Evolutionary conservation across 2,113 vertebrate genomes (phyloP), one percentile per base, ranked within the genome.

Genomic region (Macaca nemestrina): DNA sequence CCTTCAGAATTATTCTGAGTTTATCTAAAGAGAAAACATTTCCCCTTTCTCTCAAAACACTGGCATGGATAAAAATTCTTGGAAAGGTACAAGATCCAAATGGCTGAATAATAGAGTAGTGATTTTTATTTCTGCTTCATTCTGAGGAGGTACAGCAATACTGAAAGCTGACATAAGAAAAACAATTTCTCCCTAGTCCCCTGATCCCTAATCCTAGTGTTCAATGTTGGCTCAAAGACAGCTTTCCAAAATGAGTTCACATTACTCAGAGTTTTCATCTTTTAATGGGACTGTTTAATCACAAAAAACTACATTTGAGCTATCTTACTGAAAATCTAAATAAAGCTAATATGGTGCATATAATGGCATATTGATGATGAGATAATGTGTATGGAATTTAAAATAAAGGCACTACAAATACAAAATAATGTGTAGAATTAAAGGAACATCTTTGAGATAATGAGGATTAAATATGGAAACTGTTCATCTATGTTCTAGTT

Each of bases 281-380:
- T 57, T 61, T 92, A 88, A 55, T 25, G 79, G 83, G 6, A 27
- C 59, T 75, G 23, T 81, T 90, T 75, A 76, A 13, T 81, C 30
- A 92, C 23, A 91, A 75, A 94, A 95, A 48, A 6, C 35, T 35
- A 32, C 27, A 48, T 67, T 67, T 79, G 59, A 48, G 2, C n/a
- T 76, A 30, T 23, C 78, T 76, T 68, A 52, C 27, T 90, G 59
- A 81, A 92, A 72, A 94, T n/a, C 80, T 87, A 95, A 93, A 85
- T 84, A 88, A 85, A 93, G 43, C 89, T 83, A 30, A 82, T 78
- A 90, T 94, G 82, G 22, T 43, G 30, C 10, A 43, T n/a, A n/a
- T 4, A 85, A 64, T 59, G 25, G 20, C n/a, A 17, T 82, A 48
- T 48, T 59, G 25, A 3, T 68, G 55, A 91, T 38, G 8, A 68